Evolutionary conservation across 2,888 invertebrate species (phyloP), one percentile per base, ranked within the genome.

Genomic region (Drosophila longiperda): DNA sequence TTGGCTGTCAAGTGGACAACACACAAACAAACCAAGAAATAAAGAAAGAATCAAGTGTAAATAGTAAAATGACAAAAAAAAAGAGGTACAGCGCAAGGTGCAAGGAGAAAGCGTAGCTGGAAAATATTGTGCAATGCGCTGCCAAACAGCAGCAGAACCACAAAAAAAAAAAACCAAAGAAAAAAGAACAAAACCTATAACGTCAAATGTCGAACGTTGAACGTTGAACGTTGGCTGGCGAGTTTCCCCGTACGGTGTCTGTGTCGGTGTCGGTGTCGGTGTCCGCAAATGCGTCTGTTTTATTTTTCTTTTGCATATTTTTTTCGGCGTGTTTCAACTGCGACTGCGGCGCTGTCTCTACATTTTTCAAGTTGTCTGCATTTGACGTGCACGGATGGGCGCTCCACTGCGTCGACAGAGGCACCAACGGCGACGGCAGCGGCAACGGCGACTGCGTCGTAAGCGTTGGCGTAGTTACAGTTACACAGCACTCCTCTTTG

Each of bases 351-450:
- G 87, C 89, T 90, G 90, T 86, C 90, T 86, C 87, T 90, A 89
- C 90, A 86, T 86, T 86, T 87, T 87, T 89, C 90, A 89, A 90
- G 90, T 90, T 87, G 86, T 87, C 86, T 90, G 86, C 90, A 84
- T 90, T 86, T 90, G 85, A 85, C 89, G 89, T 90, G 90, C 90
- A 80, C 90, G 90, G 87, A 89, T 90, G 90, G 86, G 87, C 73
- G 89, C 90, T 87, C 86, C 81, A 75, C 84, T 83, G 90, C 87
- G 89, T 83, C 89, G 55, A 65, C 81, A 71, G 38, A 45, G 45
- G 45, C 17, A 53, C 33, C 68, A 60, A 11, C 29, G n/a, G 42
- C 59, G 58, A 38, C 38, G 59, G 33, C 59, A 54, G 40, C 60
- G 62, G 12, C 45, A 26, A 20, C 59, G 54, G 26, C 62, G 62